Evolutionary conservation across 2,888 invertebrate species (phyloP).

Genomic region (Nymphalis c-album): DNA sequence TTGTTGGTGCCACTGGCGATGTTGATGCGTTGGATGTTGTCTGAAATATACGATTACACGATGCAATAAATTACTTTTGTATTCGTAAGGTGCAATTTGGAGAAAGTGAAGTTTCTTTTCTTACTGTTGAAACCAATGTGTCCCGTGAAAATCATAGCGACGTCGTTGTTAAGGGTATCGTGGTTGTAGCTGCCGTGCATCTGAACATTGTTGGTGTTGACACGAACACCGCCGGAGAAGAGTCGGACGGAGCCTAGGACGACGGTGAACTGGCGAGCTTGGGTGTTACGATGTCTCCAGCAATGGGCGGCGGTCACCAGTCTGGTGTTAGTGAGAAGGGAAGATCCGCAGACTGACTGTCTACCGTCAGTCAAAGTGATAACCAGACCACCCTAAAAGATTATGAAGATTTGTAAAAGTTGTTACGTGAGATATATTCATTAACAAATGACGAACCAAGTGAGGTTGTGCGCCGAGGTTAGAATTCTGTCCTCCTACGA

Average conservation of each 20-base stretch:
- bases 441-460: slow-evolving; percentile 38
- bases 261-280: slow-evolving; percentile 51
- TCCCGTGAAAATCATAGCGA: slow-evolving; percentile 47
- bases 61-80: too few relatives aligned
- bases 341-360: slow-evolving; percentile 55
- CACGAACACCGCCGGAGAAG: slow-evolving; percentile 48
- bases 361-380: slow-evolving; percentile 46
- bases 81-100: too few relatives aligned
- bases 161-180: slow-evolving; percentile 42
- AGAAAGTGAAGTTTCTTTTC: not conserved
- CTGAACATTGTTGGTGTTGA: slow-evolving; percentile 42
- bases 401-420: not conserved
- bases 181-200: slow-evolving; percentile 47
- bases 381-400: slow-evolving; percentile 50
- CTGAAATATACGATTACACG: slow-evolving; percentile 32
- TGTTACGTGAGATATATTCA: not conserved
- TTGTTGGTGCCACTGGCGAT: slow-evolving; percentile 46
- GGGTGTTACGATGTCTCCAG: slow-evolving; percentile 49
- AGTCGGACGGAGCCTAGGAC: slow-evolving; percentile 51
- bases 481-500: slow-evolving; percentile 47
- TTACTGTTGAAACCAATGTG: slow-evolving; percentile 32
- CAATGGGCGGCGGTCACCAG: slow-evolving; percentile 54
- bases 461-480: slow-evolving; percentile 42
- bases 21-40: slow-evolving; percentile 48
- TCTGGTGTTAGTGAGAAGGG: slow-evolving; percentile 51